A percentile compares a stretch with the other conserved stretches of the same genome.
Evolutionary conservation across 2,888 invertebrate genomes (phyloP).

Genomic region (Heliconius ethilla): DNA sequence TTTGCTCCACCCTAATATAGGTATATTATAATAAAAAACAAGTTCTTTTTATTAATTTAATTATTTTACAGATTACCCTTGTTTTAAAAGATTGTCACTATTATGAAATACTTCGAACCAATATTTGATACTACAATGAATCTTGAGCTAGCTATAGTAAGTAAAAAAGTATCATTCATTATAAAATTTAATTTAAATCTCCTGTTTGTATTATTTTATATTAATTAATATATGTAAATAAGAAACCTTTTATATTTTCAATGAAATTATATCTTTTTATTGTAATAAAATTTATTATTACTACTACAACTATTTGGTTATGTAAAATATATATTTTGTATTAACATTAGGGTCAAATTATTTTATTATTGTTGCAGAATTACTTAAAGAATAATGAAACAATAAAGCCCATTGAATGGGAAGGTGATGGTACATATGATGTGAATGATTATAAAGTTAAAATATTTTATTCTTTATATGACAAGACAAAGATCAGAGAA

Average conservation of each 20-base stretch:
- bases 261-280: too few species aligned
- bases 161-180: background rate
- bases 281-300: background rate
- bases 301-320: background rate
- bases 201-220: background rate
- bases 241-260: background rate
- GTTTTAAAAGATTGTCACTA: background rate
- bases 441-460: background rate
- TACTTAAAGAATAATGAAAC: constrained; percentile 25
- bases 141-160: constrained; percentile 39
- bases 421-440: background rate
- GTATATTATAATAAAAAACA: too few species aligned
- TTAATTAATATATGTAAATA: background rate
- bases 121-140: constrained; percentile 28
- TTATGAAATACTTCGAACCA: constrained; percentile 10
- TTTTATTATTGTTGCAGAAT: constrained; percentile 19
- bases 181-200: background rate
- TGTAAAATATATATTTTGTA: background rate
- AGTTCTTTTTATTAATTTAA: background rate
- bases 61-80: background rate
- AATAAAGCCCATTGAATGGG: constrained; percentile 10
- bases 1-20: too few species aligned
- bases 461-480: constrained; percentile 21
- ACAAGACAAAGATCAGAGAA: background rate
- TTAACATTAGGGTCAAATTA: background rate